These are phyloP conservation scores for Helarctos malayanus DNA, from an alignment of 2,797 vertebrate genomes.

Conservation along the genomic window DNA sequence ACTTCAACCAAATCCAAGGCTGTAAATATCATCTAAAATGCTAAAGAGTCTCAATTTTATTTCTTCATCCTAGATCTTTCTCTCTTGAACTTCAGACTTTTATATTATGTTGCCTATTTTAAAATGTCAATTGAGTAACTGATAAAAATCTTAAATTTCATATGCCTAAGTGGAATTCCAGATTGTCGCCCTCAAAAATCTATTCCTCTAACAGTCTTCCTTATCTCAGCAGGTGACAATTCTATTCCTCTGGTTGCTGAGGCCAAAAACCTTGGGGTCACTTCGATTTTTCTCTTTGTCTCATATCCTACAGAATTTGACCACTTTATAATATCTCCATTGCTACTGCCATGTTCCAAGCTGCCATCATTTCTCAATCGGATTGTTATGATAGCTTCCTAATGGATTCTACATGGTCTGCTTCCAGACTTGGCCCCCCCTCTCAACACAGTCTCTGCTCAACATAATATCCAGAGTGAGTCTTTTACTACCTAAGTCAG, in stretches of 20 bases:
- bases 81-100: not conserved
- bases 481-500: not conserved
- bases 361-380: not conserved
- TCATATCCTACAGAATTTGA: not conserved
- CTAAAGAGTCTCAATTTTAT: not conserved
- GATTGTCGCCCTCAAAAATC: not conserved
- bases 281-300: not conserved
- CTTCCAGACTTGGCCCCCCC: not conserved
- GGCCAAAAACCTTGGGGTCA: not conserved
- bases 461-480: not conserved
- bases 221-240: not conserved
- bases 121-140: not conserved
- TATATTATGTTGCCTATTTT: not conserved
- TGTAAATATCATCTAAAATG: not conserved
- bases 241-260: not conserved
- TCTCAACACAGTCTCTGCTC: not conserved
- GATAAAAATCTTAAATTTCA: slow-evolving; percentile 12
- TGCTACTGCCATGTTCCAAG: not conserved
- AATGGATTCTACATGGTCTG: not conserved
- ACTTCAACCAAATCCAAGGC: not conserved
- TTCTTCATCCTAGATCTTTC: not conserved
- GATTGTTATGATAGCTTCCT: not conserved
- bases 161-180: not conserved
- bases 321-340: not conserved
- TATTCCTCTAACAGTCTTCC: not conserved